Conservation (phyloP, 2,113 vertebrate genomes). For the Spea bombifrons region DNA sequence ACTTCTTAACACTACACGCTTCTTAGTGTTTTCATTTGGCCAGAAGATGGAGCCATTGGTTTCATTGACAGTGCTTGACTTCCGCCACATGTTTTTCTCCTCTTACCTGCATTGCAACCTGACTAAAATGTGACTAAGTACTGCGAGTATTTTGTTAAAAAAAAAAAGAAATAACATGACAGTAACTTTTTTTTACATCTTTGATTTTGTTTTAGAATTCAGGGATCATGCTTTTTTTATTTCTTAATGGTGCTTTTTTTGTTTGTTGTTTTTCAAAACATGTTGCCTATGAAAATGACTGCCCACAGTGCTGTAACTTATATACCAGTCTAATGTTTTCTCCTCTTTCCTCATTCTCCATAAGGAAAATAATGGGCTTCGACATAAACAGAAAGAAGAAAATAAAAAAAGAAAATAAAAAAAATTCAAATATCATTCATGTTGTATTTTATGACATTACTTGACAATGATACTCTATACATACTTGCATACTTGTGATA, state of each 20-base stretch:
- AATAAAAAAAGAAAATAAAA: conserved; percentile 73
- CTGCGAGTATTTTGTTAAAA: conserved; percentile 60
- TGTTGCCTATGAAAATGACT: conserved; percentile 71
- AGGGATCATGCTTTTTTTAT: conserved; percentile 75
- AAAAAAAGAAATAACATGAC: conserved; percentile 59
- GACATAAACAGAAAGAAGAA: conserved; percentile 70
- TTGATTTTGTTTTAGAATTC: conserved; percentile 68
- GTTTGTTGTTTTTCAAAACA: conserved; percentile 61
- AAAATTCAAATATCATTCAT: conserved; percentile 61
- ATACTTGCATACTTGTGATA: too few species aligned
- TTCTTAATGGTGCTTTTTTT: conserved; percentile 77
- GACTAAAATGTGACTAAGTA: conserved; percentile 61
- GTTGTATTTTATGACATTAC: not conserved
- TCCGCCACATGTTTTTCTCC: conserved; percentile 46
- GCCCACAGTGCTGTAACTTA: conserved; percentile 68
- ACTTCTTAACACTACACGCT: conserved; percentile 68
- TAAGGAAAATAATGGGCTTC: conserved; percentile 68
- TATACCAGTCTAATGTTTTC: conserved; percentile 67
- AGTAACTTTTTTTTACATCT: conserved; percentile 50
- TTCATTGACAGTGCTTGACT: conserved; percentile 58
- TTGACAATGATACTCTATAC: too few species aligned
- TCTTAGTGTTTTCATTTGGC: conserved; percentile 66
- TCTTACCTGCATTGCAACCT: conserved; percentile 67
- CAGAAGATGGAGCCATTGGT: conserved; percentile 66
- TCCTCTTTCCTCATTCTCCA: conserved; percentile 63